Evolutionary conservation across 1,140 invertebrate species (phyloP), one percentile per base, ranked within the genome.

Genomic region (Neodiprion lecontei): DNA sequence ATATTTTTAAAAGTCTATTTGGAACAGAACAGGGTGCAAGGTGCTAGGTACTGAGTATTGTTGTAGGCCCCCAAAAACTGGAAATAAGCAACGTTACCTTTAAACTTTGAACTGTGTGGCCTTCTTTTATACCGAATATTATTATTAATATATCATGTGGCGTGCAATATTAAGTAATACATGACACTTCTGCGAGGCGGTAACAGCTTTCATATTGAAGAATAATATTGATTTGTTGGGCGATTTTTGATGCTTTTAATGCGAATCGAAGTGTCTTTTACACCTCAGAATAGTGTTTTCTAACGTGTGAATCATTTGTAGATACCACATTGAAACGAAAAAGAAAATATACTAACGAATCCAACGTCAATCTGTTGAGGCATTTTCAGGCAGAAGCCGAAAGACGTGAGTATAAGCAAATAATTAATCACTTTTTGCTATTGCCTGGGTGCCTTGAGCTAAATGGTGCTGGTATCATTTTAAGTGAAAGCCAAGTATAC

Each of bases 321-420:
- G 76, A 77, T 79, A 73, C 76, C 49, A 76, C 77, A 8, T 87
- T 90, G 85, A 90, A 89, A 86, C 85, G 90, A 84, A 92, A 91
- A 85, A 88, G 90, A 88, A 92, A 91, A 86, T 88, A 88, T 89
- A 89, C 86, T 85, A 89, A 90, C 82, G 89, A 88, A 81, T 85
- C 89, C 75, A 89, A 85, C 72, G 72, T 84, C 76, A 85, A 89
- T 88, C 80, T 90, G 80, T 86, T 90, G 84, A 88, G 86, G 76
- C 86, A 89, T 78, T 86, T 91, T 80, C 86, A 88, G 81, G 86
- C 85, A 76, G 88, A 89, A 83, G 89, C 89, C 76, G 84, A 86
- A 82, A 88, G 88, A 87, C 88, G 91, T 92, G 90, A 91, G 91
- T 92, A 88, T 80, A 78, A 81, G 76, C 11, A 14, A 53, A 12